Conservation (phyloP, 2,888 invertebrate genomes). For the Aquatica leii region DNA sequence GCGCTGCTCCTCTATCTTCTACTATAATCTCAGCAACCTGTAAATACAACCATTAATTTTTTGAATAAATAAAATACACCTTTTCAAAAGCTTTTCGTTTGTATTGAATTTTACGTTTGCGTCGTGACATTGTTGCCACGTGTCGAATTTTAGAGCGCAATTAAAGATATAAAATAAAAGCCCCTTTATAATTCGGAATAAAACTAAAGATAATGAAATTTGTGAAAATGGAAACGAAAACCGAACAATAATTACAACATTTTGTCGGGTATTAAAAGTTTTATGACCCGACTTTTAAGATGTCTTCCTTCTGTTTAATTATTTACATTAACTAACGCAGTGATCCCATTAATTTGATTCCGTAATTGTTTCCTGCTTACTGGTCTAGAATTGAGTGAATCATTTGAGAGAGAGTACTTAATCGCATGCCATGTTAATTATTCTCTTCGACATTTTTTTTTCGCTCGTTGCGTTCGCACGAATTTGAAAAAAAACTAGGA, state of each 20-base stretch:
- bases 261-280: constrained; percentile 6
- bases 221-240: constrained; percentile 7
- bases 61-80: no score
- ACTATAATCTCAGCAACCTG: no score
- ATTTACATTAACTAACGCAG: constrained; percentile 26
- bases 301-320: constrained; percentile 23
- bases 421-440: constrained; percentile 21
- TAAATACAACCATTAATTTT: no score
- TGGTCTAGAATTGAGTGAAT: constrained; percentile 30
- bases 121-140: no score
- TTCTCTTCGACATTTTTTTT: constrained; percentile 2
- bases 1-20: no score
- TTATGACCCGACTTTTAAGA: constrained; percentile 18
- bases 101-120: no score
- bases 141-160: no score
- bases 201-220: no score
- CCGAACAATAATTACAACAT: constrained; percentile 10
- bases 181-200: no score
- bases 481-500: no score
- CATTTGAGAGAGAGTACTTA: constrained; percentile 23
- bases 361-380: constrained; percentile 37
- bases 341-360: constrained; percentile 31
- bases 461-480: neutral
- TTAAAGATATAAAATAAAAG: no score
- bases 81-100: no score